Evolutionary conservation across 2,113 vertebrate genomes (phyloP), one percentile per base, ranked within the genome.

Genomic region (Phyllostomus discolor): DNA sequence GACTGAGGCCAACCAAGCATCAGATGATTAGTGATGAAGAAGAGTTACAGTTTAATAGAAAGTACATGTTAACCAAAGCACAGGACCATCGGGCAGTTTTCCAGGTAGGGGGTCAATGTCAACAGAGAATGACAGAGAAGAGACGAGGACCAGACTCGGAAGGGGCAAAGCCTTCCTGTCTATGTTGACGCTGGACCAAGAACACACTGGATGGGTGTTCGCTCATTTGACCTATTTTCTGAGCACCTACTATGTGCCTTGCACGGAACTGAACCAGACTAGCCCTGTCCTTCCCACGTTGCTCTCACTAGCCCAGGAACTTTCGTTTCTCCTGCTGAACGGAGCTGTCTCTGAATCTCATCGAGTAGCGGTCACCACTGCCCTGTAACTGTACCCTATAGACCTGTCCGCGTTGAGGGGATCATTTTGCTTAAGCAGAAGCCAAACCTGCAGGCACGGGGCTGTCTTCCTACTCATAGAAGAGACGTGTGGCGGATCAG

Each of bases 351-450:
- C 41, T 86, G 66, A 62, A 24, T 72, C 31, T n/a, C 69, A 28
- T 7, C 0, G 5, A 22, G 78, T 28, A 50, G 31, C 17, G 4
- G 2, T 46, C n/a, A 0, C 6, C 22, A 43, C 33, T 28, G 35
- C 31, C 38, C 28, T 7, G 17, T 62, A 24, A 33, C 19, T 26
- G 3, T 41, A 15, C 19, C 16, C 0, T 52, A 20, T 46, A 6
- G 12, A 54, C 26, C 14, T 67, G 10, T 48, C 10, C 24, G 33
- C 12, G n/a, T 24, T 62, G 1, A 1, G n/a, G 10, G 64, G n/a
- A 33, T 35, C 22, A 22, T 38, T 64, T 46, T 85, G 24, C 67
- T 86, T 64, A 66, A 41, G 15, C 80, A 48, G 72, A 83, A 80
- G 38, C 73, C 52, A 73, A 69, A 73, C 17, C 38, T 14, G 10